Percentiles rank a stretch among this genome's conserved stretches.
Conservation (phyloP, 2,888 invertebrate species). For the Chrysolina americana region DNA sequence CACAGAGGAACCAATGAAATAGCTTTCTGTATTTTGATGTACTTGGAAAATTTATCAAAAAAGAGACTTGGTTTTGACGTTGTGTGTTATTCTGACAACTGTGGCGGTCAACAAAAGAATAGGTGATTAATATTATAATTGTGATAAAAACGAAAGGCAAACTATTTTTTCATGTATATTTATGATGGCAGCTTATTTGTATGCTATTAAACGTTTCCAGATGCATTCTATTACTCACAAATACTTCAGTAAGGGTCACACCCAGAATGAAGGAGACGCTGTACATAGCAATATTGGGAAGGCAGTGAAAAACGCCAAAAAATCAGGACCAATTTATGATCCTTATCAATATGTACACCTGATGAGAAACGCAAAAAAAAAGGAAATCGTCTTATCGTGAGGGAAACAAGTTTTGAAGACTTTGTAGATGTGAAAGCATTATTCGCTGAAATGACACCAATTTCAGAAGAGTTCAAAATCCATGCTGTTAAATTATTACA, state of each 20-base stretch:
- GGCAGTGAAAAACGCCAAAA: slow-evolving; percentile 22
- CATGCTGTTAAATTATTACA: neutral
- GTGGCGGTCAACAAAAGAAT: slow-evolving; percentile 38
- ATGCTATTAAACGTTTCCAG: slow-evolving; percentile 31
- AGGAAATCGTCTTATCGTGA: slow-evolving; percentile 33
- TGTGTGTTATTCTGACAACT: slow-evolving; percentile 39
- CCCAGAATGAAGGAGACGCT: slow-evolving; percentile 43
- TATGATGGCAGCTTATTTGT: slow-evolving; percentile 34
- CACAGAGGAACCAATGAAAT: slow-evolving; percentile 43
- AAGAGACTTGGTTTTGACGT: slow-evolving; percentile 28
- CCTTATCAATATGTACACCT: slow-evolving; percentile 37
- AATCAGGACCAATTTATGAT: slow-evolving; percentile 39
- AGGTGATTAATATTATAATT: slow-evolving; percentile 22
- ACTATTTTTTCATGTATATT: slow-evolving; percentile 31
- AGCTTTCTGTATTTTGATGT: slow-evolving; percentile 32
- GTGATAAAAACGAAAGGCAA: neutral
- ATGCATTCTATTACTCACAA: slow-evolving; percentile 44
- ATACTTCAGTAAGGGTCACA: slow-evolving; percentile 41
- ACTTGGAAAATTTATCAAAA: slow-evolving; percentile 31
- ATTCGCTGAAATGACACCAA: slow-evolving; percentile 35
- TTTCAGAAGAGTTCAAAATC: slow-evolving; percentile 33
- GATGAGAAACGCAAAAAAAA: slow-evolving; percentile 41
- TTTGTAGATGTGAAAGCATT: slow-evolving; percentile 38
- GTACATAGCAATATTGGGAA: slow-evolving; percentile 40
- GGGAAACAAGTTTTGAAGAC: slow-evolving; percentile 36